Percentiles rank a stretch among this genome's conserved stretches.
phyloP scores from a whole-genome alignment of 30 jellyfish, hydroid and myxozoan species.

The Catostylus mosaicus region DNA sequence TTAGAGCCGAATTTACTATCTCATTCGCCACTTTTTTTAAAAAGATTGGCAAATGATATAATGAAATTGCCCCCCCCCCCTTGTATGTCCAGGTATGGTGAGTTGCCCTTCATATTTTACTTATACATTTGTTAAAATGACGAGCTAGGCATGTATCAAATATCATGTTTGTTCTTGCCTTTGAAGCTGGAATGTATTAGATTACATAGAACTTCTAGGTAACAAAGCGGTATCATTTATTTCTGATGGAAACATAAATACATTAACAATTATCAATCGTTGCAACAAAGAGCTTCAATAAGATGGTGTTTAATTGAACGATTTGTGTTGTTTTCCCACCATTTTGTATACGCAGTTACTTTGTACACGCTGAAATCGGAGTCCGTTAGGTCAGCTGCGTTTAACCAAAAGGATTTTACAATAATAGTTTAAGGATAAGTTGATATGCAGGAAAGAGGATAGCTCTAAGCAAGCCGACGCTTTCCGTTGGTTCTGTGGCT shows the following conservation, averaged over 20 bases:
- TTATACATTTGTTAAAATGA: background rate
- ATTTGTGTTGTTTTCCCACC: conserved; percentile 6
- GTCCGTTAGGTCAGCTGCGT: conserved; percentile 15
- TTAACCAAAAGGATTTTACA: conserved; percentile 7
- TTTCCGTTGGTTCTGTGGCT: conserved; percentile 15
- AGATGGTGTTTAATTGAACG: background rate
- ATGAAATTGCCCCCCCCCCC: background rate
- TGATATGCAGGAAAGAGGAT: conserved; percentile 13
- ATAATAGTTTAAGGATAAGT: conserved; percentile 1
- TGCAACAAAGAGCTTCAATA: background rate
- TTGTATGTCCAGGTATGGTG: background rate
- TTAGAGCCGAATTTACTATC: no score
- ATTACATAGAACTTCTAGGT: background rate
- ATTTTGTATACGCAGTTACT: background rate
- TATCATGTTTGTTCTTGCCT: background rate
- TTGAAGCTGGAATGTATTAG: background rate
- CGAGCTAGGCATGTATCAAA: background rate
- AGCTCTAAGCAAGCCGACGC: background rate
- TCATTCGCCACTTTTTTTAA: no score
- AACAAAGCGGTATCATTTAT: background rate
- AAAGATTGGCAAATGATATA: no score
- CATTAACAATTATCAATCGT: background rate
- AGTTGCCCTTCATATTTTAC: background rate
- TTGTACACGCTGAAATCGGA: conserved; percentile 10
- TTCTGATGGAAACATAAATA: background rate